phyloP scores from a whole-genome alignment of 2,888 invertebrate species.

The Apamea epomidion region DNA sequence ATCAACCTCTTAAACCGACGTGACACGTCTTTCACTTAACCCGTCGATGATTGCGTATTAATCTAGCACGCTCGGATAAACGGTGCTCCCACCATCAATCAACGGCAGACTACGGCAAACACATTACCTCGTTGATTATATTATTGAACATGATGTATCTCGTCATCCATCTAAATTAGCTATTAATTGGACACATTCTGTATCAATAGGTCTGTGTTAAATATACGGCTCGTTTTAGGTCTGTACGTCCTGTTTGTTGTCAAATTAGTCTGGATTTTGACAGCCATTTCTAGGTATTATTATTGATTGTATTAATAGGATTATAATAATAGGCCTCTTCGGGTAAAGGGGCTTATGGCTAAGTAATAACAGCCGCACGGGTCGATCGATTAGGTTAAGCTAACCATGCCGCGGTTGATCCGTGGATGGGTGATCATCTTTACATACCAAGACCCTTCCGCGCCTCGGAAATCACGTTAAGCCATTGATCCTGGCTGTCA shows the following conservation, averaged over 20 bases:
- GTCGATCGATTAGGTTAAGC: too few species aligned
- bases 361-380: too few species aligned
- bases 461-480: too few species aligned
- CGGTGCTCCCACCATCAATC: conserved; percentile 58
- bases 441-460: too few species aligned
- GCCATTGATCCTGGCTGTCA: too few species aligned
- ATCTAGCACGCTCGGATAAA: conserved; percentile 48
- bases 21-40: conserved; percentile 49
- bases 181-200: conserved; percentile 53
- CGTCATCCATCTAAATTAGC: conserved; percentile 60
- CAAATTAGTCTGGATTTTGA: background rate
- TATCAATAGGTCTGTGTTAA: conserved; percentile 30
- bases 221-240: background rate
- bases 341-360: background rate
- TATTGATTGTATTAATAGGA: too few species aligned
- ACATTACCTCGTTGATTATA: conserved; percentile 59
- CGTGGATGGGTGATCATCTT: too few species aligned
- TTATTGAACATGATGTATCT: conserved; percentile 61
- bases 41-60: conserved; percentile 65
- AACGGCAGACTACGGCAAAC: conserved; percentile 45
- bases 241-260: background rate
- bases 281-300: background rate
- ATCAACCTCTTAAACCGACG: background rate
- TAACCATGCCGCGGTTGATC: too few species aligned
- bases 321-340: too few species aligned